Percentiles rank a stretch among this genome's conserved stretches.
These are phyloP conservation scores for Uria lomvia DNA, from an alignment of 2,113 vertebrate species.

Conservation along the genomic window DNA sequence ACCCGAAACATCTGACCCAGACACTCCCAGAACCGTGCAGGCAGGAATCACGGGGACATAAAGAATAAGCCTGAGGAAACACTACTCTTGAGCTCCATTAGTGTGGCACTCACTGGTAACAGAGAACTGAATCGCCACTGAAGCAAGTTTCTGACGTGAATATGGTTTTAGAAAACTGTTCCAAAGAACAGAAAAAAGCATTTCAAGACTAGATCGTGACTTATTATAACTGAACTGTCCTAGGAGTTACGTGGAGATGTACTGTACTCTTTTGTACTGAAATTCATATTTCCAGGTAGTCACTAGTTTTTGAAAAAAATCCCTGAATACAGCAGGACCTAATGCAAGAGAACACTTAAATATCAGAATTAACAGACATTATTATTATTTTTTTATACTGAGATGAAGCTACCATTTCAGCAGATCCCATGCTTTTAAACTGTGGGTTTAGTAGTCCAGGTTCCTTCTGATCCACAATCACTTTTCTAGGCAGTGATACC, in stretches of 20 bases:
- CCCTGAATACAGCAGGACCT: not conserved
- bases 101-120: not conserved
- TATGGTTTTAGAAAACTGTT: not conserved
- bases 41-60: not conserved
- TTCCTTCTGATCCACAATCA: not conserved
- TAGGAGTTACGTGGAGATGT: not conserved
- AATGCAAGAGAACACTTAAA: not conserved
- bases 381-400: not conserved
- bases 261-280: not conserved
- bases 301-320: not conserved
- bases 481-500: not conserved
- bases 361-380: not conserved
- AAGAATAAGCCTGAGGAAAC: not conserved
- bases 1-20: not conserved
- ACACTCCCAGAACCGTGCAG: not conserved
- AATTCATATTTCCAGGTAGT: not conserved
- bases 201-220: not conserved
- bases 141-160: not conserved
- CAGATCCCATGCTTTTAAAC: not conserved
- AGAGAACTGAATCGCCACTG: not conserved
- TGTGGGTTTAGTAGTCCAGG: not conserved
- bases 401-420: not conserved
- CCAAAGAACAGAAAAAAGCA: not conserved
- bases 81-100: not conserved
- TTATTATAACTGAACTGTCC: not conserved